Evolutionary conservation across 2,888 invertebrate species (phyloP), one percentile per base, ranked within the genome.

Genomic region (Acleris sparsana): DNA sequence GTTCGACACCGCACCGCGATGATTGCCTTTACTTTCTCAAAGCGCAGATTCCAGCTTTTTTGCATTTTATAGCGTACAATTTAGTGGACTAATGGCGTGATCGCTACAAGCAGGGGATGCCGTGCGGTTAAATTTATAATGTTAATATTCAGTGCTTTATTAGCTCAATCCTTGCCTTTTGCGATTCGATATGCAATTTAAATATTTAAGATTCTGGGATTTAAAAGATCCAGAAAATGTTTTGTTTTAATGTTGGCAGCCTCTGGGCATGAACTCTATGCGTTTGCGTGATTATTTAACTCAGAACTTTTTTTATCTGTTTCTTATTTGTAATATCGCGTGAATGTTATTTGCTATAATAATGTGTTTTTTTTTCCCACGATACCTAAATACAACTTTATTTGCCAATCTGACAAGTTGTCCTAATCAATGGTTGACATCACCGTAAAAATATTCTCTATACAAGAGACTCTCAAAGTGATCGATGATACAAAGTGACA

Each of bases 41-140:
- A 67, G 69, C 68, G 71, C 59, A 64, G 80, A 83, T 81, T 83
- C 75, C 74, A 67, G 75, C 71, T 76, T 85, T 87, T 87, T 87
- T 87, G 81, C 84, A 84, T 87, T 84, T 84, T 86, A 87, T 84
- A 83, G 72, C 79, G 71, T 80, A 83, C 84, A 86, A 86, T 87
- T 88, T 87, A 80, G 78, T 77, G 69, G 76, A 73, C 79, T 83
- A 85, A 86, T 82, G 76, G 81, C 82, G 76, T 78, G 80, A 84
- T 85, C 79, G 84, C 79, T 79, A 82, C 82, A 85, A 75, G 83
- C 71, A 72, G 75, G 78, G 56, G 64, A 67, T 70, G 56, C 70
- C 70, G 70, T 80, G 83, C 75, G 80, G 80, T 79, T 77, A 74
- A 82, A 75, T 73, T 39, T 73, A 71, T 79, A 74, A 78, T 76